Evolutionary conservation across 2,888 invertebrate species (phyloP).

Genomic region (Eubasilissa splendida): DNA sequence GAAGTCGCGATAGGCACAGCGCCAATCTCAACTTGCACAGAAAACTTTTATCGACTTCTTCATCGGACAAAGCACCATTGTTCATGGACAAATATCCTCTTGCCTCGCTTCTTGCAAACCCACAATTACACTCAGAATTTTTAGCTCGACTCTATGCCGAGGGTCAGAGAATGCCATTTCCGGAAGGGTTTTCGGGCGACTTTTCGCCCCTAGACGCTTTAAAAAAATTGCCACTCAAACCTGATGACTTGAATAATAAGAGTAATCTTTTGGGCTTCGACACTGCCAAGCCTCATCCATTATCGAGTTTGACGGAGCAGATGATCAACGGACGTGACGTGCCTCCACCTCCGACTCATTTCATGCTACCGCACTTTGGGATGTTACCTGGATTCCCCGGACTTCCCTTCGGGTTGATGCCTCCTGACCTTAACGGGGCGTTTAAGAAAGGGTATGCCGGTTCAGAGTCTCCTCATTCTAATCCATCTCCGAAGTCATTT

Average conservation of each 20-base stretch:
- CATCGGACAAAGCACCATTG: constrained; percentile 70
- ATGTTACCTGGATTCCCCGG: constrained; percentile 71
- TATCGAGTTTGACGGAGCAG: constrained; percentile 55
- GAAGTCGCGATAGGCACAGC: constrained; percentile 93
- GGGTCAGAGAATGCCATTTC: constrained; percentile 74
- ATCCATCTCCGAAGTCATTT: constrained; percentile 57
- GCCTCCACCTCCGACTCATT: constrained; percentile 67
- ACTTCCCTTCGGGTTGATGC: constrained; percentile 68
- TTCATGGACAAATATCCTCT: constrained; percentile 67
- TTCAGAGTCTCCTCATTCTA: constrained; percentile 60
- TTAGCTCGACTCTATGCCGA: constrained; percentile 85
- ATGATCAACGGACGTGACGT: constrained; percentile 53
- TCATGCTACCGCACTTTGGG: constrained; percentile 70
- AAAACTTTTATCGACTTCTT: constrained; percentile 85
- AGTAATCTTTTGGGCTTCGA: constrained; percentile 39
- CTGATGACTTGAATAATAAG: constrained; percentile 47
- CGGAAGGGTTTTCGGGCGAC: constrained; percentile 66
- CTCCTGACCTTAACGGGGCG: constrained; percentile 65
- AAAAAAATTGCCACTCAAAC: constrained; percentile 63
- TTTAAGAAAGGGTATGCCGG: constrained; percentile 60
- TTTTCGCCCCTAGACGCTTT: constrained; percentile 67
- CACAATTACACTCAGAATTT: constrained; percentile 84
- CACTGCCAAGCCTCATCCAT: constrained; percentile 49
- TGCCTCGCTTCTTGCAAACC: constrained; percentile 71
- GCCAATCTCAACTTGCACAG: constrained; percentile 93